phyloP scores from a whole-genome alignment of 2,888 invertebrate species.

The Dolichopus griseipennis region DNA sequence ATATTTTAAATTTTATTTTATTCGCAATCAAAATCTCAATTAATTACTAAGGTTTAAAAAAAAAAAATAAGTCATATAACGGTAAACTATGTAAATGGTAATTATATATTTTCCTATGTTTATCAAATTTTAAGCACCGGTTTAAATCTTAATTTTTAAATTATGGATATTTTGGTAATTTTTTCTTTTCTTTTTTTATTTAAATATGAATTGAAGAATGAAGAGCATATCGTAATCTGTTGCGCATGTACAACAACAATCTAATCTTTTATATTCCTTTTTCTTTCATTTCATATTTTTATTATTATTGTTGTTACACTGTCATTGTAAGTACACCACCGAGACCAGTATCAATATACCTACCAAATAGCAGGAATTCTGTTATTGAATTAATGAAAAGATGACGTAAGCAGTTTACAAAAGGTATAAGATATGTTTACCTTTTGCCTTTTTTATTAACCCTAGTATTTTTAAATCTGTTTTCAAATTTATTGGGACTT shows the following conservation, averaged over 20 bases:
- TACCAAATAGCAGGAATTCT: neutral
- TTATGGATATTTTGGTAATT: constrained; percentile 36
- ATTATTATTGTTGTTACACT: neutral
- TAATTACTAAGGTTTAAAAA: too few species aligned
- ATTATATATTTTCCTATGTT: too few species aligned
- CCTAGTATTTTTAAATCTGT: too few species aligned
- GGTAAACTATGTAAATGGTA: too few species aligned
- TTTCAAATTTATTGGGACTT: too few species aligned
- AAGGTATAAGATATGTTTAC: neutral
- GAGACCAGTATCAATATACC: neutral
- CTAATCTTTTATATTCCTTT: neutral
- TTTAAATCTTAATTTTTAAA: too few species aligned
- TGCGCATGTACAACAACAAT: constrained; percentile 6
- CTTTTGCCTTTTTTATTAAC: neutral
- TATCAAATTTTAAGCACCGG: too few species aligned
- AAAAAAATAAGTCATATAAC: too few species aligned
- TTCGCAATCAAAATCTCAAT: too few species aligned
- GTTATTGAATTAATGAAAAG: neutral
- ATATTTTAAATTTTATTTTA: too few species aligned
- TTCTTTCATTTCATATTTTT: neutral
- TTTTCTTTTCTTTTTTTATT: too few species aligned
- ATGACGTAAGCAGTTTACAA: neutral
- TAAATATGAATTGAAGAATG: neutral
- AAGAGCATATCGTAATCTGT: neutral
- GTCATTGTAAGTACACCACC: neutral